These are phyloP conservation scores for Porites australiensis DNA, from an alignment of 64 coral and sea anemone genomes.

Conservation along the genomic window DNA sequence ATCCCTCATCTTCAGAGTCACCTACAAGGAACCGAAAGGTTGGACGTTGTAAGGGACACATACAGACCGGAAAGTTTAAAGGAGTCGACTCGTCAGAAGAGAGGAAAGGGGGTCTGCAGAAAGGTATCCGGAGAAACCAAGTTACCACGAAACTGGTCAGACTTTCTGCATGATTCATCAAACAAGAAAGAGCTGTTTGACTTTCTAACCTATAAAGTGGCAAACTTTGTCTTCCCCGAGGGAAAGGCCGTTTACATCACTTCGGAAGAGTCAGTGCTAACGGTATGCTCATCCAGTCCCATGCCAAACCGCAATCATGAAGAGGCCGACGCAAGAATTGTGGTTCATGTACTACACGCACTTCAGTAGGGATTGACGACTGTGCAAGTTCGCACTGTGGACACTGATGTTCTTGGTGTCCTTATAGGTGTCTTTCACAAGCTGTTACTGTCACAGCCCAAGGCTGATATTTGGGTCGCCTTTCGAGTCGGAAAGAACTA, in stretches of 20 bases:
- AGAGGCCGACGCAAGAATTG: neutral
- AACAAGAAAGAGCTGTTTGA: constrained; percentile 64
- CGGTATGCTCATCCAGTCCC: no score
- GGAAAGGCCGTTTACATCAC: constrained; percentile 28
- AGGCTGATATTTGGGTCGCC: constrained; percentile 6
- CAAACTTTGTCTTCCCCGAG: neutral
- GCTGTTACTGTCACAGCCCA: neutral
- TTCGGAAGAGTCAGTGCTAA: neutral
- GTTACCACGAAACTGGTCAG: constrained; percentile 31
- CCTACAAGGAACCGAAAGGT: neutral
- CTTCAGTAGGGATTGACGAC: neutral
- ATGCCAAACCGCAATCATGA: neutral
- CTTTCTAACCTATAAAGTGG: constrained; percentile 36
- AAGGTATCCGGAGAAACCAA: neutral
- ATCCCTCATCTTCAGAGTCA: neutral
- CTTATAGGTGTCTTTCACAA: neutral
- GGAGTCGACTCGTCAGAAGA: neutral
- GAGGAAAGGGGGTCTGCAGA: neutral
- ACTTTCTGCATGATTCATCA: constrained; percentile 14
- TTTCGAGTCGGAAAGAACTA: constrained; percentile 1
- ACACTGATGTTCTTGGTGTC: neutral
- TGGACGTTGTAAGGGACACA: neutral
- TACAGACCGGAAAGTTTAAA: constrained; percentile 1
- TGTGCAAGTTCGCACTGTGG: neutral
- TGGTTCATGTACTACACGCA: neutral